Evolutionary conservation across 2,113 vertebrate genomes (phyloP), one percentile per base, ranked within the genome.

Genomic region (Myotis davidii): DNA sequence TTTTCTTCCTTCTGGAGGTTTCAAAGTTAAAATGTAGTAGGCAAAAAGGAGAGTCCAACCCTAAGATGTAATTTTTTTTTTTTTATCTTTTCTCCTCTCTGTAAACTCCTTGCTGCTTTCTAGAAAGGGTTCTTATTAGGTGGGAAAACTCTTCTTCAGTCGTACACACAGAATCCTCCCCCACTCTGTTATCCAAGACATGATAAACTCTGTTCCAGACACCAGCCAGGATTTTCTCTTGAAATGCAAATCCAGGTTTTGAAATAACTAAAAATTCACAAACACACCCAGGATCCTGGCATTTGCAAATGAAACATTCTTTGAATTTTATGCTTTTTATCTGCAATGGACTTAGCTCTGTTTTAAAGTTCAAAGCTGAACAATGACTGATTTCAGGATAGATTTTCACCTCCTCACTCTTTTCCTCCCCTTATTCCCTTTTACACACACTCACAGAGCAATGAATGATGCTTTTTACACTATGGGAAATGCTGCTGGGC

Each of bases 261-360:
- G 77, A 45, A 92, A 42, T 74, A n/a, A 7, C 27, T 88, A 50
- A 84, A 76, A 69, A 29, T 12, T 27, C 59, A 3, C 25, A 9
- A 8, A 59, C 56, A 3, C 23, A 7, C 21, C 9, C 48, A 84
- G 69, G 9, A 84, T 56, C 12, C 37, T 82, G 45, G 32, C 39
- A 59, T 88, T 88, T 92, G 10, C 3, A 50, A 88, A 78, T 85
- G 21, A 72, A 85, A 37, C 3, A 17, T 54, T 88, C 34, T 78
- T 85, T 78, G 45, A 14, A 95, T 87, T 92, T 77, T 77, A 50
- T 61, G 48, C 56, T 79, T 61, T 54, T 91, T 59, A 39, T 76
- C 34, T 83, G n/a, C 27, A 56, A 67, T 54, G 45, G 29, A 67
- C n/a, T 61, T 81, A 69, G 18, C 23, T 92, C 7, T 82, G 4